These are phyloP conservation scores for Todiramphus saurophagus DNA, from an alignment of 2,113 vertebrate genomes.

Conservation along the genomic window DNA sequence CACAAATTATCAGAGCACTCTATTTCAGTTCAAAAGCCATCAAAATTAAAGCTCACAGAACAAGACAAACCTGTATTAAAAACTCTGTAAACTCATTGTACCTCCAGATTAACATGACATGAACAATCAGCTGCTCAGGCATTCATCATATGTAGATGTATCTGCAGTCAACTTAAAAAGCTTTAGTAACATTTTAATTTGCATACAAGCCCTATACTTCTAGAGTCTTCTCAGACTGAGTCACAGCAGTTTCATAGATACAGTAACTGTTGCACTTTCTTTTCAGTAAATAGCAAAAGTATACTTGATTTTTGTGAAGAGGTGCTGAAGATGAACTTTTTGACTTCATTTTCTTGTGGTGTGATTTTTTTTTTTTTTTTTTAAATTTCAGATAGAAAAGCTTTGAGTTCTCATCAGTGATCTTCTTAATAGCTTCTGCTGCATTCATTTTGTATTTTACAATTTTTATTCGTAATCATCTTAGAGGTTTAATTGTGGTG, in stretches of 20 bases:
- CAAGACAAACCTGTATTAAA: neutral
- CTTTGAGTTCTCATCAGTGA: neutral
- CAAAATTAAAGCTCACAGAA: neutral
- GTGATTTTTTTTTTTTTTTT: neutral
- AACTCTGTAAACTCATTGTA: neutral
- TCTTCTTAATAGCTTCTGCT: neutral
- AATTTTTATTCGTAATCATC: neutral
- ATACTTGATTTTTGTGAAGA: neutral
- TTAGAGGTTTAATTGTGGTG: neutral
- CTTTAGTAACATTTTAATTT: neutral
- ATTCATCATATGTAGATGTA: neutral
- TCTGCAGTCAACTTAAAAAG: neutral
- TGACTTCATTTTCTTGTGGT: neutral
- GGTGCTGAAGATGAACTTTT: neutral
- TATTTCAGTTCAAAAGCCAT: neutral
- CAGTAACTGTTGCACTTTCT: neutral
- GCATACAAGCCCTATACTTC: neutral
- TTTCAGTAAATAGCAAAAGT: neutral
- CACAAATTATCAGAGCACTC: neutral
- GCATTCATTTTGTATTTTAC: neutral
- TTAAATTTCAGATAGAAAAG: neutral
- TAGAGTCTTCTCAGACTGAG: neutral
- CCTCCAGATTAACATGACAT: neutral
- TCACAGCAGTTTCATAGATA: neutral
- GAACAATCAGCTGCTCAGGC: neutral